These are phyloP conservation scores for Sebastes vulpes DNA, from an alignment of 2,797 vertebrate species.

Conservation along the genomic window DNA sequence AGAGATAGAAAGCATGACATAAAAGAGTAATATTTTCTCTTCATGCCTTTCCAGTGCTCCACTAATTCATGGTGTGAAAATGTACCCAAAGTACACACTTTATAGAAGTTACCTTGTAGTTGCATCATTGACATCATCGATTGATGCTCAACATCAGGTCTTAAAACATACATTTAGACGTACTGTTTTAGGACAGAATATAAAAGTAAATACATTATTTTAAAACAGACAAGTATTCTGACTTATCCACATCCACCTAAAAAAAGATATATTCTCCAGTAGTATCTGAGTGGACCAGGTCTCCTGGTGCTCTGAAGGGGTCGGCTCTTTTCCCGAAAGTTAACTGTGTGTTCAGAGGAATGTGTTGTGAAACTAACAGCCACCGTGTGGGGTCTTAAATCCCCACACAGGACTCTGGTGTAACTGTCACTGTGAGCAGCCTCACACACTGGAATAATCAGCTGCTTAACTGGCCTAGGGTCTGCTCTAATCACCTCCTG, in stretches of 20 bases:
- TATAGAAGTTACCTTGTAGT: not conserved
- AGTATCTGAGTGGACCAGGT: not conserved
- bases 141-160: not conserved
- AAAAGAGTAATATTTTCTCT: not conserved
- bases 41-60: not conserved
- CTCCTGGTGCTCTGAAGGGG: not conserved
- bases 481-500: not conserved
- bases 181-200: not conserved
- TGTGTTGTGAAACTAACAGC: constrained; percentile 20
- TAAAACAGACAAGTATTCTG: not conserved
- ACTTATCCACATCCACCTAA: not conserved
- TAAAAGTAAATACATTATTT: not conserved
- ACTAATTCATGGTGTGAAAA: not conserved
- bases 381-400: constrained; percentile 48
- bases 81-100: not conserved
- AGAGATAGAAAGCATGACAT: not conserved
- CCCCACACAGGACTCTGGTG: not conserved
- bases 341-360: constrained; percentile 17
- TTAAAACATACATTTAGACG: not conserved
- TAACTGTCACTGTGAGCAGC: constrained; percentile 19
- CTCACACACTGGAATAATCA: constrained; percentile 30
- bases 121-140: not conserved
- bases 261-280: not conserved
- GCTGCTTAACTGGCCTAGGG: constrained; percentile 27
- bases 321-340: not conserved